phyloP scores from a whole-genome alignment of 1,140 invertebrate genomes.

The Trypoxylus dichotomus region DNA sequence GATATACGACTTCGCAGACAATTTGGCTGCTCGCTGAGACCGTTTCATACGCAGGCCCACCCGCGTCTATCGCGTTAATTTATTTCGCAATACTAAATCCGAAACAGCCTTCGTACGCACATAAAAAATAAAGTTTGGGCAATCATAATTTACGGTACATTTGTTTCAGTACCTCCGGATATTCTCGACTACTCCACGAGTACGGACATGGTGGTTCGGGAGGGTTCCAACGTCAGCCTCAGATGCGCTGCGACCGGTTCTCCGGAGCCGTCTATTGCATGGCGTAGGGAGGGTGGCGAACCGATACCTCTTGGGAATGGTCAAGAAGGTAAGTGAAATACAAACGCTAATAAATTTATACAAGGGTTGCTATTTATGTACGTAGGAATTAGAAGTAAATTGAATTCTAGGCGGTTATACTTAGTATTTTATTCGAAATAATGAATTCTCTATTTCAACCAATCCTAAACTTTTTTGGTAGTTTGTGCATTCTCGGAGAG shows the following conservation, averaged over 20 bases:
- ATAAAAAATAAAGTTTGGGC: constrained; percentile 20
- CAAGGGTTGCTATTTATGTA: too few relatives aligned
- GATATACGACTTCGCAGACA: not conserved
- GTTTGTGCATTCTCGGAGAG: too few relatives aligned
- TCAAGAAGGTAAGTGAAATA: constrained; percentile 56
- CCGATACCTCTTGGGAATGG: constrained; percentile 61
- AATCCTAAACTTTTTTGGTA: too few relatives aligned
- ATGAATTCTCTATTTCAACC: too few relatives aligned
- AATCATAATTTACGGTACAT: constrained; percentile 37
- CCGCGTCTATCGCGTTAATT: not conserved
- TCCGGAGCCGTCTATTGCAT: constrained; percentile 80
- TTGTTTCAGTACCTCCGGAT: constrained; percentile 81
- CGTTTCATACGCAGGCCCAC: not conserved
- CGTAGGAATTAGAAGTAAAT: too few relatives aligned
- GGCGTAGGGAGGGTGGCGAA: constrained; percentile 79
- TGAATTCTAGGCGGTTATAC: too few relatives aligned
- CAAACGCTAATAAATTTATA: too few relatives aligned
- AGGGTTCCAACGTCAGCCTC: constrained; percentile 82
- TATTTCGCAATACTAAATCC: constrained; percentile 12
- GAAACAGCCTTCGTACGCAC: not conserved
- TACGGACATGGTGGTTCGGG: constrained; percentile 83
- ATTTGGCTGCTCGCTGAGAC: not conserved
- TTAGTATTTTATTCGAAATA: too few relatives aligned
- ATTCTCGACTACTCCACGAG: constrained; percentile 85
- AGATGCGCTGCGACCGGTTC: constrained; percentile 84